These are phyloP conservation scores for Agrilus planipennis DNA, from an alignment of 1,140 invertebrate genomes.

Conservation along the genomic window DNA sequence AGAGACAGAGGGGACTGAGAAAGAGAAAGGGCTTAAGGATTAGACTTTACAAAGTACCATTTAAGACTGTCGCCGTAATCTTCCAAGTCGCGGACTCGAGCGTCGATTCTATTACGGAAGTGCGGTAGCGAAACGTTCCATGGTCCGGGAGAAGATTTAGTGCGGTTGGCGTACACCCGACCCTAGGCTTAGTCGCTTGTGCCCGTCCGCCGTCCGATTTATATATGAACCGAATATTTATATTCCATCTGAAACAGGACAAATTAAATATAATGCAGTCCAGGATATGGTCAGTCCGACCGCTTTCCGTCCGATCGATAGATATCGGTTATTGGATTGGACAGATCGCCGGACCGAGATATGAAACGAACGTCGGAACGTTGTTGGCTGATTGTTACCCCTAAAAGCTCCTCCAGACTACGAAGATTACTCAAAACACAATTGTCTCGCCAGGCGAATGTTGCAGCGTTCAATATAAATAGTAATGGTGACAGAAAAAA, in stretches of 20 bases:
- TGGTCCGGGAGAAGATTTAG: conserved; percentile 8
- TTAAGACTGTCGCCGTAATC: conserved; percentile 12
- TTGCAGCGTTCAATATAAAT: too few relatives aligned
- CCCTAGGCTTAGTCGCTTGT: too few relatives aligned
- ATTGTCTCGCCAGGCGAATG: conserved; percentile 1
- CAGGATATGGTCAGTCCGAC: too few relatives aligned
- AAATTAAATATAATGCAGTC: conserved; percentile 17
- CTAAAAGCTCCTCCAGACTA: not conserved
- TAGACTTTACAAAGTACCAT: conserved; percentile 13
- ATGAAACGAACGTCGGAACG: conserved; percentile 1
- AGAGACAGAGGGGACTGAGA: too few relatives aligned
- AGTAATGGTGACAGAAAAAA: too few relatives aligned
- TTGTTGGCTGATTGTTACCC: conserved; percentile 8
- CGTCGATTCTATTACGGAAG: conserved; percentile 3
- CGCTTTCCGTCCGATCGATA: not conserved
- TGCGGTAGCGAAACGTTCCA: not conserved
- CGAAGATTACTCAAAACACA: too few relatives aligned
- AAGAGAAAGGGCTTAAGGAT: conserved; percentile 6
- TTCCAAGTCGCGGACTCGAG: not conserved
- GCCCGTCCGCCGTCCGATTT: conserved; percentile 6
- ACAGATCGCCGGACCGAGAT: conserved; percentile 5
- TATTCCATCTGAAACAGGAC: conserved; percentile 14
- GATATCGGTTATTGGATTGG: conserved; percentile 10
- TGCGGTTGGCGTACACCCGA: too few relatives aligned
- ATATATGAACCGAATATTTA: conserved; percentile 20